Percentiles rank a stretch among this genome's conserved stretches.
Conservation (phyloP, 1,140 invertebrate genomes). For the Drosophila kanapiae region DNA sequence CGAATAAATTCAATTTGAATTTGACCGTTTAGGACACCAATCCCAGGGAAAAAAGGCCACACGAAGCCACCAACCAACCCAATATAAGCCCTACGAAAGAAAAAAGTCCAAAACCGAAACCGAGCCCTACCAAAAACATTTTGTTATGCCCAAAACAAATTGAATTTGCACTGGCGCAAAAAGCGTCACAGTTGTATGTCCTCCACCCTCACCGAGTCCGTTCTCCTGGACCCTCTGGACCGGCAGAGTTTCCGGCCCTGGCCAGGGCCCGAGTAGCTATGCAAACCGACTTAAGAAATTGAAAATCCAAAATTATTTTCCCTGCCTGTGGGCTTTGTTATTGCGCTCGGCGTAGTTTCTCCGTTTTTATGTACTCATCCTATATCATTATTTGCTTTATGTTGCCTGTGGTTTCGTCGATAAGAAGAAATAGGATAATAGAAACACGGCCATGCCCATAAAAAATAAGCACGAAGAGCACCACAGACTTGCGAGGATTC, state of each 20-base stretch:
- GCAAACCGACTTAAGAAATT: slow-evolving; percentile 78
- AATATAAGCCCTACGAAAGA: slow-evolving; percentile 21
- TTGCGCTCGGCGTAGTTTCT: slow-evolving; percentile 36
- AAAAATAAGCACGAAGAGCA: slow-evolving; percentile 26
- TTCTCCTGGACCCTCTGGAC: slow-evolving; percentile 17
- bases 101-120: slow-evolving; percentile 43
- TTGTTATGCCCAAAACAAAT: slow-evolving; percentile 79
- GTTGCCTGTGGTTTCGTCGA: slow-evolving; percentile 54
- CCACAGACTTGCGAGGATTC: slow-evolving; percentile 8
- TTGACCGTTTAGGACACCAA: slow-evolving; percentile 64
- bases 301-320: slow-evolving; percentile 66
- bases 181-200: slow-evolving; percentile 47
- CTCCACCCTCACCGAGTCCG: not conserved
- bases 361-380: slow-evolving; percentile 50
- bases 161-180: slow-evolving; percentile 65
- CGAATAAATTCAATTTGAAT: slow-evolving; percentile 80
- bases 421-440: slow-evolving; percentile 57
- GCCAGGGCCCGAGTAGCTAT: slow-evolving; percentile 49
- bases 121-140: slow-evolving; percentile 68
- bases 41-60: slow-evolving; percentile 21
- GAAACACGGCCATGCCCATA: slow-evolving; percentile 53
- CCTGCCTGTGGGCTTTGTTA: slow-evolving; percentile 27
- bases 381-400: slow-evolving; percentile 68
- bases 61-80: slow-evolving; percentile 16
- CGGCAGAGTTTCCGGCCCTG: slow-evolving; percentile 39